Evolutionary conservation across 2,113 vertebrate species (phyloP).

Genomic region (Typhlomys cinereus): DNA sequence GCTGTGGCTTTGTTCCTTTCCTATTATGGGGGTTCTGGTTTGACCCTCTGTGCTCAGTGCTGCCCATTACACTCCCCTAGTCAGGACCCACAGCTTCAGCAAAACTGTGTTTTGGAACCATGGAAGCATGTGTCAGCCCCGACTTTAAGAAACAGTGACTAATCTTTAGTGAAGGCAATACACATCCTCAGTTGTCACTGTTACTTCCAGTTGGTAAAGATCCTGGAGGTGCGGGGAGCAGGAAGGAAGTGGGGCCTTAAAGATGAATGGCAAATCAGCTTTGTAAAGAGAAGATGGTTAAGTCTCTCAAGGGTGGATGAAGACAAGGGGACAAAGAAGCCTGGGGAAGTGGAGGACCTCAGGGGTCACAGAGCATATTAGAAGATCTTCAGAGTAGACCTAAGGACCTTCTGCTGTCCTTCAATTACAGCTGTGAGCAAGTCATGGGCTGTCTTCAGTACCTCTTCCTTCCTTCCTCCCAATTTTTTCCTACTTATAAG

Average conservation of each 20-base stretch:
- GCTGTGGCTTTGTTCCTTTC: not conserved
- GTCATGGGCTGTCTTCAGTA: not conserved
- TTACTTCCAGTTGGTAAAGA: not conserved
- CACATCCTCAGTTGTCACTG: not conserved
- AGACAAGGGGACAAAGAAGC: too few relatives aligned
- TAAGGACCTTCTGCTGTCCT: not conserved
- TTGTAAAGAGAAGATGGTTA: not conserved
- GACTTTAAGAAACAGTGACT: not conserved
- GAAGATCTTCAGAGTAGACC: too few relatives aligned
- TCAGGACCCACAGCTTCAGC: not conserved
- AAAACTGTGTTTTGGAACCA: not conserved
- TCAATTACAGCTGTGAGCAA: not conserved
- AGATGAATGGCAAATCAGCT: not conserved
- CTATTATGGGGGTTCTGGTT: not conserved
- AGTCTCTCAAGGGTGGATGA: not conserved
- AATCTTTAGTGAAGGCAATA: not conserved
- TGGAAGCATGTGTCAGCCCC: not conserved
- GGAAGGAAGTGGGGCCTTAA: not conserved
- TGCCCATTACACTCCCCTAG: not conserved
- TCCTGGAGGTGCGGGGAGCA: not conserved
- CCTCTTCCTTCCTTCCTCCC: not conserved
- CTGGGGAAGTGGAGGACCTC: fast-evolving
- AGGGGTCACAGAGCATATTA: not conserved
- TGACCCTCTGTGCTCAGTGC: fast-evolving
- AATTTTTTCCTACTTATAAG: not conserved